phyloP scores from a whole-genome alignment of 2,113 vertebrate species.

The Oxyruncus cristatus region DNA sequence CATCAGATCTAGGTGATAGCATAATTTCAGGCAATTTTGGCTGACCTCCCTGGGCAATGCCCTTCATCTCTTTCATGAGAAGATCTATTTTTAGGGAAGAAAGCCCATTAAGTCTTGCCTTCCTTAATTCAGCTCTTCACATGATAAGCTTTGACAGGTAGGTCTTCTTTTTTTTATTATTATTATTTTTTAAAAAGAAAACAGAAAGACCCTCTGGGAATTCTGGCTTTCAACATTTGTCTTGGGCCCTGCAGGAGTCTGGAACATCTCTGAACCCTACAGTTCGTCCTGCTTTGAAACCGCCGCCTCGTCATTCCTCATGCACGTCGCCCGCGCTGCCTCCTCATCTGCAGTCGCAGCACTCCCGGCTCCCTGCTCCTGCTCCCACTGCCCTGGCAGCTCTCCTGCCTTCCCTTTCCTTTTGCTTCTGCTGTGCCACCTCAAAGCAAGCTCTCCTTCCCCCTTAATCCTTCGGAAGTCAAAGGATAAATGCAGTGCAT shows the following conservation, averaged over 20 bases:
- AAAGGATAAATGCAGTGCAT: not conserved
- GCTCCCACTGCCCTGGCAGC: not conserved
- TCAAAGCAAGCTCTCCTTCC: not conserved
- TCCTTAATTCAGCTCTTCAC: conserved; percentile 8
- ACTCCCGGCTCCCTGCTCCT: not conserved
- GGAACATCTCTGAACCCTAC: conserved; percentile 49
- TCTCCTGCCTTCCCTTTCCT: not conserved
- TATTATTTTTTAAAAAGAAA: not conserved
- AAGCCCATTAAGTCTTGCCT: not conserved
- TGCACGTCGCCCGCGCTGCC: not conserved
- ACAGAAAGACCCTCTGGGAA: conserved; percentile 29
- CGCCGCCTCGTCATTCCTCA: not conserved
- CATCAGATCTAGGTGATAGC: conserved; percentile 15
- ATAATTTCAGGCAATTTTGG: conserved; percentile 30
- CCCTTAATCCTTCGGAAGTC: not conserved
- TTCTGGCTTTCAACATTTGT: conserved; percentile 53
- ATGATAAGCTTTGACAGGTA: conserved; percentile 31
- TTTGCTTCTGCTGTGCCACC: not conserved
- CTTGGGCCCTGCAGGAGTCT: conserved; percentile 53
- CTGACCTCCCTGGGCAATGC: conserved; percentile 41
- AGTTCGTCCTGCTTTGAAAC: conserved; percentile 41
- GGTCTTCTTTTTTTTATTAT: not conserved
- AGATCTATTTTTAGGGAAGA: conserved; percentile 50
- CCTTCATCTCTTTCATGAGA: conserved; percentile 31
- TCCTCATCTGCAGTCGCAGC: conserved; percentile 27